Evolutionary conservation across 2,888 invertebrate species (phyloP).

Genomic region (Xestia rhomboidea): DNA sequence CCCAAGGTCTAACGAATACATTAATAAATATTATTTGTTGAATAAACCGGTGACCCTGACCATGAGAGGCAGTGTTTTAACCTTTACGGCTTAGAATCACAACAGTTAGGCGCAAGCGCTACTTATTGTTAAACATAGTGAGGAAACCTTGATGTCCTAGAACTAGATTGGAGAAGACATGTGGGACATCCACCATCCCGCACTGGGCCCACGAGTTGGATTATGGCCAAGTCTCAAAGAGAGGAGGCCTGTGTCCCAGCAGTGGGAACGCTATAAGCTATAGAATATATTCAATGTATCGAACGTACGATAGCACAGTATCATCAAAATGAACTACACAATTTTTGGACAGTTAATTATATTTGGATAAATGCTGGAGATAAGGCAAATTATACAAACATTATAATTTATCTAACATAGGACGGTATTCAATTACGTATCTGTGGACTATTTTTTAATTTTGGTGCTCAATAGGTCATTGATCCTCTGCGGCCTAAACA

Average conservation of each 20-base stretch:
- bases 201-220: not conserved
- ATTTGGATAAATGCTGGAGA: not conserved
- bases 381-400: conserved; percentile 8
- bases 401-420: not conserved
- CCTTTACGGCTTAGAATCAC: not conserved
- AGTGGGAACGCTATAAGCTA: not conserved
- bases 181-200: not conserved
- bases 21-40: conserved; percentile 19
- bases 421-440: conserved; percentile 4
- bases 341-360: not conserved
- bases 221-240: not conserved
- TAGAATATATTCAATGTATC: too few relatives aligned
- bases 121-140: not conserved
- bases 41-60: not conserved
- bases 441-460: not conserved
- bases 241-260: not conserved
- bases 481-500: too few relatives aligned
- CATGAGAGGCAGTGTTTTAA: not conserved
- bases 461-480: not conserved
- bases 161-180: not conserved
- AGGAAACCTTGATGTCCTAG: not conserved
- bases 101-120: not conserved
- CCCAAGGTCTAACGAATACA: not conserved
- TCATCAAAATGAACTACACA: not conserved
- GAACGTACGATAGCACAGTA: not conserved